Base-by-base conservation (phyloP, 2,113 vertebrate genomes). In the Pycnonotus jocosus region DNA sequence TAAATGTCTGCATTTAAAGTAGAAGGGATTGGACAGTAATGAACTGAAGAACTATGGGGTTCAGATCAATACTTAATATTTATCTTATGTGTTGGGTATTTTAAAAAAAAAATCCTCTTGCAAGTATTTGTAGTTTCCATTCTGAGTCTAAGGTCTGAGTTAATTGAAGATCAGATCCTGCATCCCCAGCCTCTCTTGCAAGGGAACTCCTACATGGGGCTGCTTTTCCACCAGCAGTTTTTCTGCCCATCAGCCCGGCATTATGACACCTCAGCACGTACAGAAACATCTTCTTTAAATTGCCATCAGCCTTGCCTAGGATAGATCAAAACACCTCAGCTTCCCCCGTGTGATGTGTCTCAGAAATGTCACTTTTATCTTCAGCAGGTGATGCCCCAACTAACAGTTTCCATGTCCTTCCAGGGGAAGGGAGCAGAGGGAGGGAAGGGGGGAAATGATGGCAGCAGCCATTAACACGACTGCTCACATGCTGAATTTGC, bases 231-330 rank as follows among this genome's bases (percentile, higher is more conserved):
- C 11, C 28, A 56, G 61, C 57, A 56, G 30, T 7, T 37, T 81
- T 72, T 19, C 56, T 37, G 48, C 81, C 88, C 58, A 15, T 80
- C 92, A 70, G 64, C 76, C 42, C 5, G 16, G 38, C 5, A 2
- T 35, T 37, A 15, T 56, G 91, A 84, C 86, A 69, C n/a, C 70
- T 87, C 68, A 70, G 65, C 79, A 60, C 5, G 3, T 42, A 71
- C 53, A 38, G 74, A 94, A 81, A 60, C 60, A 62, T 76, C 86
- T 96, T 66, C 79, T 92, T 92, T 91, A 81, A 73, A 95, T 30
- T 77, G 86, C 90, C 86, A 88, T 81, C 72, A 62, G 64, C 42
- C 57, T 65, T 30, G 28, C 78, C 33, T 54, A 6, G 44, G 80
- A 81, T 0, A 0, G 87, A 93, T 77, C 86, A 91, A 69, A 58